These are phyloP conservation scores for Chrosomus eos DNA, from an alignment of 2,797 vertebrate genomes.

Conservation along the genomic window DNA sequence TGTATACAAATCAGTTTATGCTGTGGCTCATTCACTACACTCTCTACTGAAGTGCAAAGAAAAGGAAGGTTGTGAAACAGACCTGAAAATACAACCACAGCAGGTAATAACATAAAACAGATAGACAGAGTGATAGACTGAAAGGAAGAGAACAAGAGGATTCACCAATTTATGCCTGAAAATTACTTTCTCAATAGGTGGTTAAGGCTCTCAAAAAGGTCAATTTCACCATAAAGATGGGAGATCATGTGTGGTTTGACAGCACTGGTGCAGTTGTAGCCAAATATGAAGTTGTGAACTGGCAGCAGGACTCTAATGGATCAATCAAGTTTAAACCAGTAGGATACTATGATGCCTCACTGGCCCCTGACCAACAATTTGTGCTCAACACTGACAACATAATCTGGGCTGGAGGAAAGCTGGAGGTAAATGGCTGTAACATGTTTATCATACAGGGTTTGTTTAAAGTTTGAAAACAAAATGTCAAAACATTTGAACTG, in stretches of 20 bases:
- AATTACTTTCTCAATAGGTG: conserved; percentile 59
- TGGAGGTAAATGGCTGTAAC: conserved; percentile 58
- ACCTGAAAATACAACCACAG: conserved; percentile 60
- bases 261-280: conserved; percentile 72
- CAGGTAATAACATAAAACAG: conserved; percentile 60
- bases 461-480: background rate
- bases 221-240: conserved; percentile 71
- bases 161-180: background rate
- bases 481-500: background rate
- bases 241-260: conserved; percentile 76
- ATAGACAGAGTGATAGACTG: background rate
- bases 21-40: conserved; percentile 74
- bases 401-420: conserved; percentile 70
- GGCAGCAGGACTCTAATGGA: conserved; percentile 70
- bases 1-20: conserved; percentile 77
- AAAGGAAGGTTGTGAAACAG: conserved; percentile 64
- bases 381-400: conserved; percentile 67
- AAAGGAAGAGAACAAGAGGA: background rate
- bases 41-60: conserved; percentile 67
- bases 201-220: conserved; percentile 72
- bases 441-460: background rate
- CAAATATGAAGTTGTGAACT: conserved; percentile 78
- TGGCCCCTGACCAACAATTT: conserved; percentile 68
- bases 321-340: conserved; percentile 72
- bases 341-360: conserved; percentile 75